phyloP scores from a whole-genome alignment of 2,797 vertebrate species.

The Tragelaphus eurycerus region DNA sequence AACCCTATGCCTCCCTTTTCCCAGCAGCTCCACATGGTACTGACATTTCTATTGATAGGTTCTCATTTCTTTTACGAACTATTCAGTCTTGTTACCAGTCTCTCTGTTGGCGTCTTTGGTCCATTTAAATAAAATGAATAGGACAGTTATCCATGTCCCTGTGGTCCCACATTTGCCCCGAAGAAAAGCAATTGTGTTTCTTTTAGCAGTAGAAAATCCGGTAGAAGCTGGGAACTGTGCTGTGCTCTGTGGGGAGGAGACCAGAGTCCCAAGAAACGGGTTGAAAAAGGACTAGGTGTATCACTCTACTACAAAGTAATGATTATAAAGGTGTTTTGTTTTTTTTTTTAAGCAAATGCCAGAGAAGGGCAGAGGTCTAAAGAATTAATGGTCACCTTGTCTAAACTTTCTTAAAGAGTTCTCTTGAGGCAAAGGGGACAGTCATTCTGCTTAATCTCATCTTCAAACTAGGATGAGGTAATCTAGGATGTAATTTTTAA shows the following conservation, averaged over 20 bases:
- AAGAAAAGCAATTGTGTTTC: not conserved
- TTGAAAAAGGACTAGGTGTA: not conserved
- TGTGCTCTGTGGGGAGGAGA: not conserved
- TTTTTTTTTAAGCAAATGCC: not conserved
- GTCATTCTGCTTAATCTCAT: conserved; percentile 1
- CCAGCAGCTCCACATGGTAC: not conserved
- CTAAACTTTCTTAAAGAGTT: conserved; percentile 9
- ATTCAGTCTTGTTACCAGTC: conserved; percentile 76
- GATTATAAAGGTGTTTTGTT: not conserved
- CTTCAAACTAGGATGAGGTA: not conserved
- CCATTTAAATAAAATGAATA: conserved; percentile 77
- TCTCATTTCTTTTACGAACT: conserved; percentile 80
- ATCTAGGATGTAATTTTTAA: not conserved
- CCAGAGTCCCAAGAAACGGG: not conserved
- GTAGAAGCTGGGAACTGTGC: not conserved
- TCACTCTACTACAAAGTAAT: not conserved
- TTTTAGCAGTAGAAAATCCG: not conserved
- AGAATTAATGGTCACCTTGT: not conserved
- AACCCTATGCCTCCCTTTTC: conserved; percentile 44
- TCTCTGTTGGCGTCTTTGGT: conserved; percentile 80
- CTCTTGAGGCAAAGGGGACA: not conserved
- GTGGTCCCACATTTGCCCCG: not conserved
- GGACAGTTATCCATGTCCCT: not conserved
- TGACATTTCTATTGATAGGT: conserved; percentile 42
- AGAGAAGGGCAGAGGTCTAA: not conserved